Base-by-base conservation (phyloP, 2,797 vertebrate genomes). In the Macroramphosus scolopax region DNA sequence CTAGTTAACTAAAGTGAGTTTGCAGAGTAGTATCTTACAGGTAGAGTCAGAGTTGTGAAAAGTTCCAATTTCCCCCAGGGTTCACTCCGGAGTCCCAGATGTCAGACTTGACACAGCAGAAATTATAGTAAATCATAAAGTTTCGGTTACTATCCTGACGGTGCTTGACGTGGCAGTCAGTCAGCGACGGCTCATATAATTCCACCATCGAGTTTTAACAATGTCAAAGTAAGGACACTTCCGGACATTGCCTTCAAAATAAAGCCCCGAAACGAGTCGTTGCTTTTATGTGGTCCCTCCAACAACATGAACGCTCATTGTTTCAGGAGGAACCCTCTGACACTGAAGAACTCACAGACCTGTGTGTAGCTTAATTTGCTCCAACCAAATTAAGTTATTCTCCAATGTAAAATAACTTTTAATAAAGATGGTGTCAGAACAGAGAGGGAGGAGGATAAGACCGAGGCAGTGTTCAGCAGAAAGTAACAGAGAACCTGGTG, bases 111-210 rank as follows among this genome's bases (percentile, higher is more conserved):
- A 13, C 4, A 16, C 11, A 15, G 26, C 10, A 51, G 0, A 28
- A 28, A 37, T 13, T 38, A 25, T 15, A 31, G 16, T 10, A 20
- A 48, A 5, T 32, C 12, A n/a, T 8, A 28, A 24, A 31, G 1
- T 14, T 29, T 11, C 45, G 6, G 16, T 5, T 2, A 37, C 54
- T 29, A 8, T 34, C 20, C 39, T 28, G 10, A 3, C 31, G 10
- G 6, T 38, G 5, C 31, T 56, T 52, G 59, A 75, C 76, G 76
- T 79, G 76, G 77, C 72, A 65, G 13, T 47, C 72, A 65, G 13
- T 47, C 28, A 12, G 12, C 10, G 28, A 18, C 1, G 13, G n/a
- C 34, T 10, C 8, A 24, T 5, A 8, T 2, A 36, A 35, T 24
- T 11, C 2, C 1, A 8, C 9, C 1, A 1, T 7, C 10, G 11